Conservation (phyloP, 2,113 vertebrate genomes). For the Dromaius novaehollandiae region DNA sequence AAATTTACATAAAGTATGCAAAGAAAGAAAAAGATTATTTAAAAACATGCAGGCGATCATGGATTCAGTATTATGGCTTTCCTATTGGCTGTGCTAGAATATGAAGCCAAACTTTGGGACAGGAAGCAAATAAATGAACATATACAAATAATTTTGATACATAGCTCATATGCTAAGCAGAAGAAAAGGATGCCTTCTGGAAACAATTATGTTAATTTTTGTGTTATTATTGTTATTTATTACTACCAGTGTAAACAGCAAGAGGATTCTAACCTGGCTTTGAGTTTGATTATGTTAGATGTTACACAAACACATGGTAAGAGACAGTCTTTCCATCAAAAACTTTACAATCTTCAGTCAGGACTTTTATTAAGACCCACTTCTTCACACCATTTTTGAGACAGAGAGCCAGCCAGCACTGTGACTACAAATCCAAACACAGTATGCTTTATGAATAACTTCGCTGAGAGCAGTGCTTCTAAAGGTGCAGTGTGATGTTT, state of each 20-base stretch:
- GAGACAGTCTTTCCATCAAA: conserved; percentile 21
- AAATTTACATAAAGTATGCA: not conserved
- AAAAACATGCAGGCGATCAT: not conserved
- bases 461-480: conserved; percentile 42
- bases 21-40: not conserved
- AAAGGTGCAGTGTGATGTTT: not conserved
- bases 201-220: not conserved
- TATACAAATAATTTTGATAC: not conserved
- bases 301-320: not conserved
- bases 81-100: not conserved
- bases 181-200: not conserved
- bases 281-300: not conserved
- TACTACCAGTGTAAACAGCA: not conserved
- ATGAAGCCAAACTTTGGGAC: not conserved
- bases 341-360: conserved; percentile 20
- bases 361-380: conserved; percentile 27
- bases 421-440: conserved; percentile 55
- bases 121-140: not conserved
- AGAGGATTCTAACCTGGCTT: not conserved
- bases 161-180: not conserved
- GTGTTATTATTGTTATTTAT: not conserved
- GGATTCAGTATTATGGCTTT: not conserved
- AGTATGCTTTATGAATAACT: conserved; percentile 57
- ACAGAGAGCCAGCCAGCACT: conserved; percentile 50
- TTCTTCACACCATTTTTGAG: conserved; percentile 46